Evolutionary conservation across 2,797 vertebrate genomes (phyloP), one percentile per base, ranked within the genome.

Genomic region (Cyclura pinguis): DNA sequence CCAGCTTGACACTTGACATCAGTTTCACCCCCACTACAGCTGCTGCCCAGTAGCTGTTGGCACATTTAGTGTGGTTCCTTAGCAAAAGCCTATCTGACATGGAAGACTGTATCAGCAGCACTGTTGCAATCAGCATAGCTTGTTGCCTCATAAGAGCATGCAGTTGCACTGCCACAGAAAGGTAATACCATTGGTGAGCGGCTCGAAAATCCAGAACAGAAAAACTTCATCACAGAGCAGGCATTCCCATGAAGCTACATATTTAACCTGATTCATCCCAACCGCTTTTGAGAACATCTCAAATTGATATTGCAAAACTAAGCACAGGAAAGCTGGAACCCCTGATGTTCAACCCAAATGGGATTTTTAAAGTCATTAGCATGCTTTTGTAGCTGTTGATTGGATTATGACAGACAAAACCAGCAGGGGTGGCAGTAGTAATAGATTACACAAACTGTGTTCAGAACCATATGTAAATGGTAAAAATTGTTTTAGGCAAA

Each of bases 401-500:
- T 93, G 62, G 74, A 80, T 88, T 94, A 83, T 88, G 85, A 88
- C 64, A 89, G 67, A 92, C 83, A 73, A 81, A 90, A 62, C 47
- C 20, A 72, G 35, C 47, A 91, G 57, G 38, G 7, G 57, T 85
- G 90, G 69, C 50, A 89, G 8, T 4, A 42, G 24, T 84, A 93
- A 93, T 10, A 94, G 47, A 91, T 94, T 86, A 90, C 89, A 94
- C 38, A 94, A 95, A 95, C 1, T 57, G 7, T 14, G 1, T 86
- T 93, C 85, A 94, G 96, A 96, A 95, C 62, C 0, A 10, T 87
- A 87, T 85, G 27, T 67, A 95, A 93, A 94, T 67, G 50, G 24
- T 4, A 94, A 92, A 95, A 92, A 92, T 80, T 93, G 20, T 88
- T 95, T 94, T 89, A 93, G 80, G 74, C 27, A 84, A 86, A 94